Conservation (phyloP, 2,113 vertebrate genomes). For the Ammospiza nelsoni region DNA sequence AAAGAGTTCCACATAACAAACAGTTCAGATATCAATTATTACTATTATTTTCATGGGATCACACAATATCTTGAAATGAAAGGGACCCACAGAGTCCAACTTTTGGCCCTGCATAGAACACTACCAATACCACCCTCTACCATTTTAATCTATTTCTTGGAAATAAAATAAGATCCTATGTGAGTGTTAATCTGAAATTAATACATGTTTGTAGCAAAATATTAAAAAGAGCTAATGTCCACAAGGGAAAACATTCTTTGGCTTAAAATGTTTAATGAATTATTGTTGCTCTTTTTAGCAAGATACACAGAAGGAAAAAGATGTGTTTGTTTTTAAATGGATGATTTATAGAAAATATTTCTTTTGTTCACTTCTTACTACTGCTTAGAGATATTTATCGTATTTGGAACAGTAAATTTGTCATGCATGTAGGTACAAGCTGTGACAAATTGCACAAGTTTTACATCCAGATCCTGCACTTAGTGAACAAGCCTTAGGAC, state of each 20-base stretch:
- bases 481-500: background rate
- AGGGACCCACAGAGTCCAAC: background rate
- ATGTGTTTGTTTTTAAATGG: constrained; percentile 7
- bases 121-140: too few relatives aligned
- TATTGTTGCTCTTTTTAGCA: background rate
- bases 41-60: background rate
- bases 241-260: background rate
- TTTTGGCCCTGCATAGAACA: background rate
- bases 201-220: background rate
- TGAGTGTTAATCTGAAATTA: background rate
- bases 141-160: background rate
- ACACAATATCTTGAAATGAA: background rate
- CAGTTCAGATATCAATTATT: background rate
- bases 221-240: background rate
- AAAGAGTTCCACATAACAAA: background rate
- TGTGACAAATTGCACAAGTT: background rate
- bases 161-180: background rate
- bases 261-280: background rate
- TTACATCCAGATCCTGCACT: background rate
- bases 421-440: background rate
- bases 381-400: background rate
- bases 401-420: background rate
- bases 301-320: background rate
- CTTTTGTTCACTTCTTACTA: background rate
- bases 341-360: background rate